Evolutionary conservation across 64 coral and sea anemone genomes (phyloP).

Genomic region (Porites lutea): DNA sequence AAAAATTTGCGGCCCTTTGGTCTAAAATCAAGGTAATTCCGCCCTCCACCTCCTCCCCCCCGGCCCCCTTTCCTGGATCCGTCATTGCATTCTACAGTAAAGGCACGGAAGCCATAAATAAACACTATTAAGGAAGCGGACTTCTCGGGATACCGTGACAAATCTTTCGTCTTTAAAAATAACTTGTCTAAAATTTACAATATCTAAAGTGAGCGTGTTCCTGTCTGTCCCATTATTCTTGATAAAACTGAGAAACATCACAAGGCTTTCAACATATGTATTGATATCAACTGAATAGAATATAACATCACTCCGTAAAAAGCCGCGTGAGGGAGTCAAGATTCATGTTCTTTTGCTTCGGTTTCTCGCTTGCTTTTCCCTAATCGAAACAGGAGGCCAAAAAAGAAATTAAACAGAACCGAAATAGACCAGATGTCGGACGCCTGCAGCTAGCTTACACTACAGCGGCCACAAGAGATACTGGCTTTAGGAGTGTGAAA

Average conservation of each 20-base stretch:
- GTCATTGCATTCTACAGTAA: background rate
- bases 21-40: background rate
- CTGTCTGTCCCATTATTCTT: background rate
- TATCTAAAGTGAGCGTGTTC: conserved; percentile 1
- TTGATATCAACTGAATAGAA: background rate
- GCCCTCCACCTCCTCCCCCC: background rate
- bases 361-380: background rate
- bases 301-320: background rate
- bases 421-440: conserved; percentile 1
- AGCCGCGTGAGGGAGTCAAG: background rate
- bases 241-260: background rate
- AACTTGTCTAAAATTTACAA: conserved; percentile 2
- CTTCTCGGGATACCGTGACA: background rate
- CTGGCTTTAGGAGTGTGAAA: background rate
- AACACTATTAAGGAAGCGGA: background rate
- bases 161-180: background rate
- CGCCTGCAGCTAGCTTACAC: background rate
- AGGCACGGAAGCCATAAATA: background rate
- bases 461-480: background rate
- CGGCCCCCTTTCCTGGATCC: background rate
- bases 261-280: background rate
- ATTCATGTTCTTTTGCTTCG: background rate
- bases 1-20: background rate
- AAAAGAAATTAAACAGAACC: background rate
- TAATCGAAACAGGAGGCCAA: background rate